Conservation (phyloP, 2,797 vertebrate species). For the Melanotaenia maccullochi region DNA sequence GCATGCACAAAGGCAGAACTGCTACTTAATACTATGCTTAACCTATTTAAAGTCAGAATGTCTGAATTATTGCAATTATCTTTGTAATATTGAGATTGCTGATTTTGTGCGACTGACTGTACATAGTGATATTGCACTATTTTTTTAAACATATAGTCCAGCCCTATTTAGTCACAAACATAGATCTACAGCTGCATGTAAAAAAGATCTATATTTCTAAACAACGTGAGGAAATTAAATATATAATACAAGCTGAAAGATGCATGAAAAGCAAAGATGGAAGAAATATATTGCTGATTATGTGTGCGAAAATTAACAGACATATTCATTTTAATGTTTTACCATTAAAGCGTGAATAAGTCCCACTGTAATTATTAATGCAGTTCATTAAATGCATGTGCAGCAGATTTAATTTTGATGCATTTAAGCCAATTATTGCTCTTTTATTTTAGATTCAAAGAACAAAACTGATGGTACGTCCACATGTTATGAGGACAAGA, state of each 20-base stretch:
- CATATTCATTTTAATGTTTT: too few species aligned
- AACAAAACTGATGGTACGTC: too few species aligned
- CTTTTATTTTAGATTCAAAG: too few species aligned
- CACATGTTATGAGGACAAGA: too few species aligned
- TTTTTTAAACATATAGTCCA: neutral
- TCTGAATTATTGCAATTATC: neutral
- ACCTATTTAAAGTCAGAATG: too few species aligned
- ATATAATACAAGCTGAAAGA: neutral
- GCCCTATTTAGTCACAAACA: neutral
- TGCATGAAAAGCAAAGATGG: too few species aligned
- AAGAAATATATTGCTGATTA: too few species aligned
- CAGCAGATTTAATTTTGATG: neutral
- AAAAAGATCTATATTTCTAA: neutral
- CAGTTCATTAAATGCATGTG: neutral
- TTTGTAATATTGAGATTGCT: neutral
- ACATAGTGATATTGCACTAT: too few species aligned
- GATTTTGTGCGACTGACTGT: too few species aligned
- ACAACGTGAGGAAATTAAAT: neutral
- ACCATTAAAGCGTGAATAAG: too few species aligned
- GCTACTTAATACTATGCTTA: neutral
- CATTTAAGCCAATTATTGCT: neutral
- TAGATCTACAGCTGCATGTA: neutral
- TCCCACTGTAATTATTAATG: neutral
- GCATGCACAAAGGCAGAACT: neutral
- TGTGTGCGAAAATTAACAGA: neutral